A percentile compares a stretch with the other conserved stretches of the same genome.
phyloP scores from a whole-genome alignment of 2,888 invertebrate genomes.

The Trissolcus japonicus region DNA sequence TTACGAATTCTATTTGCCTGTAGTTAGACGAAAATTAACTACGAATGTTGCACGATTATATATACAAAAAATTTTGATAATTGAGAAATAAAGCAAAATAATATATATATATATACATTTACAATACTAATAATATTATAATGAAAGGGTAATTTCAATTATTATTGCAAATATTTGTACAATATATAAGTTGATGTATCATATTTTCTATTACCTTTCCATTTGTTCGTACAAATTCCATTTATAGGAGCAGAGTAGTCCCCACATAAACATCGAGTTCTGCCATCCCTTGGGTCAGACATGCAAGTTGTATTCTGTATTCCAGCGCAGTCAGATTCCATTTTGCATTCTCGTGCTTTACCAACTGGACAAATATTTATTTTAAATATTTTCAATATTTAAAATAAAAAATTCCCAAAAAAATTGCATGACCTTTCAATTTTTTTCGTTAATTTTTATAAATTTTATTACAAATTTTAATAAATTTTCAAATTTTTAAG shows the following conservation, averaged over 20 bases:
- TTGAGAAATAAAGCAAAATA: background rate
- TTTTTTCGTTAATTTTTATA: too few species aligned
- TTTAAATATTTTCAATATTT: background rate
- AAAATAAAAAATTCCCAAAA: too few species aligned
- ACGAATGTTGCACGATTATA: constrained; percentile 33
- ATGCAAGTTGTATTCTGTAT: constrained; percentile 83
- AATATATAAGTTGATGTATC: background rate
- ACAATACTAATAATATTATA: background rate
- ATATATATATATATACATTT: too few species aligned
- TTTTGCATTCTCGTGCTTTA: constrained; percentile 80
- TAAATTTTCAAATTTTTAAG: too few species aligned
- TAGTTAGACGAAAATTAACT: constrained; percentile 31
- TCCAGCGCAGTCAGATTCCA: constrained; percentile 81
- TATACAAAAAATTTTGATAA: background rate
- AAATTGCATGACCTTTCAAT: too few species aligned
- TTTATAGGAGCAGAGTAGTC: constrained; percentile 83
- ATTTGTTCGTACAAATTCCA: constrained; percentile 81
- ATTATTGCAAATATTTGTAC: background rate
- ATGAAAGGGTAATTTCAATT: background rate
- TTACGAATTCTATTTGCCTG: constrained; percentile 35
- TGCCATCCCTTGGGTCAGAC: constrained; percentile 80
- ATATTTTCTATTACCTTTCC: constrained; percentile 78
- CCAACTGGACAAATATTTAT: constrained; percentile 66
- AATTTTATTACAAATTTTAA: too few species aligned
- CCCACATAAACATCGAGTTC: constrained; percentile 82